These are phyloP conservation scores for Pachyrhynchus sulphureomaculatus DNA, from an alignment of 1,140 invertebrate genomes.

Conservation along the genomic window DNA sequence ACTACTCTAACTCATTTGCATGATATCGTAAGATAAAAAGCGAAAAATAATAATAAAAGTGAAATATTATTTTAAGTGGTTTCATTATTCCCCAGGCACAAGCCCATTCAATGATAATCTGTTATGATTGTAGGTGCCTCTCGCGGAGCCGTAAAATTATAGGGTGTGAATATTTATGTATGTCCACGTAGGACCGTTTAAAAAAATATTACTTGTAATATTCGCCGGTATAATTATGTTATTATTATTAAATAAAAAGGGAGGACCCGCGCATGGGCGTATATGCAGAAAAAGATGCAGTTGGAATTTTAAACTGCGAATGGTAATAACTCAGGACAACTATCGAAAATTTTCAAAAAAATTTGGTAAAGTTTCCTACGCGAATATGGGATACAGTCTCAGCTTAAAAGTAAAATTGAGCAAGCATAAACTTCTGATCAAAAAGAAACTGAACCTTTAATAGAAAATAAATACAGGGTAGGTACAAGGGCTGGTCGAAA, in stretches of 20 bases:
- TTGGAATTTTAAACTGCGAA: neutral
- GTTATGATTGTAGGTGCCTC: slow-evolving; percentile 12
- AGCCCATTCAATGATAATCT: slow-evolving; percentile 23
- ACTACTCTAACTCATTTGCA: neutral
- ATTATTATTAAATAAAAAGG: neutral
- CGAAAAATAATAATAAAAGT: neutral
- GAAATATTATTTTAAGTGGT: neutral
- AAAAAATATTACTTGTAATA: slow-evolving; percentile 9
- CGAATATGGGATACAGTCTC: too few relatives aligned
- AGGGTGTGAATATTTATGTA: slow-evolving; percentile 34
- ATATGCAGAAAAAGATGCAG: neutral
- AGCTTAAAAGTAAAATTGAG: too few relatives aligned
- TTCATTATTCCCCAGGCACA: neutral
- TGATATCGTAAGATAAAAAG: neutral
- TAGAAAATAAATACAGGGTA: too few relatives aligned
- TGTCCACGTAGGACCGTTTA: slow-evolving; percentile 10
- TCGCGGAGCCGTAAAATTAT: slow-evolving; percentile 12
- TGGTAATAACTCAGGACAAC: too few relatives aligned
- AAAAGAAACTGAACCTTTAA: too few relatives aligned
- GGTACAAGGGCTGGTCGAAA: too few relatives aligned
- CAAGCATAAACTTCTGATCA: too few relatives aligned
- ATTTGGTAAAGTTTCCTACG: too few relatives aligned
- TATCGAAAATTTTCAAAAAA: too few relatives aligned
- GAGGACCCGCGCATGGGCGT: neutral
- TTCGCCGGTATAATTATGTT: slow-evolving; percentile 10